These are phyloP conservation scores for Lucilia cuprina DNA, from an alignment of 1,140 invertebrate species.

Conservation along the genomic window DNA sequence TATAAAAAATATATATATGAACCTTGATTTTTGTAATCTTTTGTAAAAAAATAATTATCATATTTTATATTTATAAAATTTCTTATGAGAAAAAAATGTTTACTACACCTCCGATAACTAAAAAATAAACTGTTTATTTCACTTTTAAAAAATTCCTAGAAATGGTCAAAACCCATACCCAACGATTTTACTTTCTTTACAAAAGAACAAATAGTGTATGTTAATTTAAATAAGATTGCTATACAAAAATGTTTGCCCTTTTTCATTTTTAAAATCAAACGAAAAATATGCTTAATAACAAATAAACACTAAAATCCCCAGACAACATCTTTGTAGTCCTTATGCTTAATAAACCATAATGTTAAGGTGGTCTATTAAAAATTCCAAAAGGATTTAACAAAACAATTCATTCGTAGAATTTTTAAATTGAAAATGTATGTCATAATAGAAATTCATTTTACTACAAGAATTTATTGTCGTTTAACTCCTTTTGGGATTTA, in stretches of 20 bases:
- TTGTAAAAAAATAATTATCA: too few relatives aligned
- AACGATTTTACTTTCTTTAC: background rate
- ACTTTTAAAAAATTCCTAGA: too few relatives aligned
- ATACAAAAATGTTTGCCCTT: too few relatives aligned
- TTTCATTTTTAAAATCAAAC: background rate
- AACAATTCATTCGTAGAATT: background rate
- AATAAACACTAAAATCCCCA: background rate
- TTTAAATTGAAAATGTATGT: background rate
- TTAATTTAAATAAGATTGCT: background rate
- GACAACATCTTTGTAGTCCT: background rate
- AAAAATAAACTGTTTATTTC: too few relatives aligned
- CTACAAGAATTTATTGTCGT: background rate
- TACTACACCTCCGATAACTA: too few relatives aligned
- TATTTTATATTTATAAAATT: too few relatives aligned
- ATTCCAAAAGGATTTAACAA: background rate
- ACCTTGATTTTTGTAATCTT: too few relatives aligned
- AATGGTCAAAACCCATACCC: too few relatives aligned
- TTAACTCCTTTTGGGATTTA: background rate
- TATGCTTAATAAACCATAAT: conserved; percentile 8
- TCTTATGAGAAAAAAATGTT: too few relatives aligned
- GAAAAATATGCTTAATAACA: background rate
- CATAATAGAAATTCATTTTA: background rate
- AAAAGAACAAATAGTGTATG: background rate
- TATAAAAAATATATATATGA: too few relatives aligned
- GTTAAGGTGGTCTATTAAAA: conserved; percentile 6